Conservation (phyloP, 2,888 invertebrate species). For the Blastobasis adustella region DNA sequence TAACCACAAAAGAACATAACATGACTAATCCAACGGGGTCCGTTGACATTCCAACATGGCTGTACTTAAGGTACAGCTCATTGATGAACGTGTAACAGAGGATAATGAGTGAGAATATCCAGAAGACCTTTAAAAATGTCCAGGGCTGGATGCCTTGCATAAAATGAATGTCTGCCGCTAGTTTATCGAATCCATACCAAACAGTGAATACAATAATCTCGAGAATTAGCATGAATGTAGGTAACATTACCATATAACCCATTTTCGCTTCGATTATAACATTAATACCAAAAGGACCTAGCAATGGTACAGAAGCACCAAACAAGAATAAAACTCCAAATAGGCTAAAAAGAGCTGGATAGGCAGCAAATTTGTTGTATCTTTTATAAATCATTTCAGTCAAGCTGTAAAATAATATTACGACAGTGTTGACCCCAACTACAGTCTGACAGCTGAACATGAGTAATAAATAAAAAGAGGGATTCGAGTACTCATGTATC, state of each 20-base stretch:
- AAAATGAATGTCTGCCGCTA: constrained; percentile 63
- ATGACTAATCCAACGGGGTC: constrained; percentile 18
- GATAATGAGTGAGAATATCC: constrained; percentile 30
- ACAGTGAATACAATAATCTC: constrained; percentile 48
- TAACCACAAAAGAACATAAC: constrained; percentile 9
- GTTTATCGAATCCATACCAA: constrained; percentile 51
- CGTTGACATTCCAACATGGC: neutral
- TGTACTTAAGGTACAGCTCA: constrained; percentile 19
- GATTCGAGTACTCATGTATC: constrained; percentile 31
- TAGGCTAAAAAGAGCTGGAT: constrained; percentile 36
- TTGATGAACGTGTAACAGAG: constrained; percentile 29
- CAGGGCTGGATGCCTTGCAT: constrained; percentile 58
- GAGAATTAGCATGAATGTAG: constrained; percentile 29
- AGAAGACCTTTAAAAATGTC: constrained; percentile 37
- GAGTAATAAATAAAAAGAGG: constrained; percentile 35
- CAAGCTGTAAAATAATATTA: constrained; percentile 32
- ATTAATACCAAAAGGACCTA: constrained; percentile 31
- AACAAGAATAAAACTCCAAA: constrained; percentile 24
- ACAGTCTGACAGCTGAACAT: constrained; percentile 32
- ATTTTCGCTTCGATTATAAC: too few species aligned
- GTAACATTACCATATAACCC: constrained; percentile 7
- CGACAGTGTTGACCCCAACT: constrained; percentile 28
- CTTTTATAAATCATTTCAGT: constrained; percentile 32
- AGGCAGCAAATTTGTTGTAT: constrained; percentile 24
- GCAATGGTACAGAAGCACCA: constrained; percentile 36